Evolutionary conservation across 2,888 invertebrate genomes (phyloP), one percentile per base, ranked within the genome.

Genomic region (Eupithecia insigniata): DNA sequence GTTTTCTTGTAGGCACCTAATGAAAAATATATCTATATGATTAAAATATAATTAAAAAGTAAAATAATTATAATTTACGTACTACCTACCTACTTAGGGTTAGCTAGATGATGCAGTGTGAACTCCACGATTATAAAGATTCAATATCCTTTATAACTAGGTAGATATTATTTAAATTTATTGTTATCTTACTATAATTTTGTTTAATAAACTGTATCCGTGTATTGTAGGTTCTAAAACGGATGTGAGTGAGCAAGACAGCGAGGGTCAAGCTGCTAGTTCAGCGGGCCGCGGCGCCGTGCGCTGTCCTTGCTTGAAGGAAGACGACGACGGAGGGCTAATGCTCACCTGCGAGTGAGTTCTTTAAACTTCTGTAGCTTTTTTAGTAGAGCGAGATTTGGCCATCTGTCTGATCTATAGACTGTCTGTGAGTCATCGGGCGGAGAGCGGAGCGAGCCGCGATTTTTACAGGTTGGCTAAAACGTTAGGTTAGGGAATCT

Each of bases 281-380:
- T 12, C 55, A 5, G 69, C 51, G 64, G 67, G 1, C 72, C 69
- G 4, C 71, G 32, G 36, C 36, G 34, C 34, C 34, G 69, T 90
- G n/a, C 73, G 72, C 14, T 92, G 91, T 72, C 82, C 87, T 1
- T 91, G 91, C 79, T 84, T 84, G 66, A 85, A 82, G 69, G 68
- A 46, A 28, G 84, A 83, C 69, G 71, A 26, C 0, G 79, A 76
- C 12, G 77, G 72, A 2, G 30, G 70, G 18, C 58, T 61, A 4
- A 72, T 64, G 8, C 71, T 91, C 10, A 87, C 83, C 8, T 92
- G 92, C 82, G 76, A 81, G 92, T 92, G 67, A 89, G 91, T 88
- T 8, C 2, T 7, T 22, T 16, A 3, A 22, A 51, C 22, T 51
- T 51, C 12, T 22, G 3, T 12, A 22, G 22, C 10, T 22, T 51